These are phyloP conservation scores for Sciaenops ocellatus DNA, from an alignment of 2,797 vertebrate genomes.

Conservation along the genomic window DNA sequence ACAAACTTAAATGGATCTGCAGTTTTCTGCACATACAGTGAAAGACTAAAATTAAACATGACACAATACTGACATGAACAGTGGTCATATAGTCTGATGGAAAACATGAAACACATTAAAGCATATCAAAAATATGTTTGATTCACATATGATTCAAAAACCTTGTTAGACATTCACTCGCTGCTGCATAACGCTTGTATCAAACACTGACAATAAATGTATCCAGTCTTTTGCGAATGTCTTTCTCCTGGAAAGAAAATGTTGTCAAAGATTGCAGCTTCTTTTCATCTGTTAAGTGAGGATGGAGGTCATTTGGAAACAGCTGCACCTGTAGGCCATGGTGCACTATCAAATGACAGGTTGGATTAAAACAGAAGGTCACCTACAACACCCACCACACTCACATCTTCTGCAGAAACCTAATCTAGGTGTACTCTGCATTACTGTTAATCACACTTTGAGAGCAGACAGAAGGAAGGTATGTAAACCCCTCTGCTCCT, in stretches of 20 bases:
- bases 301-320: slow-evolving; percentile 35
- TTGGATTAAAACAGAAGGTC: slow-evolving; percentile 58
- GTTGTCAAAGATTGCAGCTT: neutral
- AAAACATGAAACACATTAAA: slow-evolving; percentile 22
- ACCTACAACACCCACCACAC: slow-evolving; percentile 13
- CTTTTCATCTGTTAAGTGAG: neutral
- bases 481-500: slow-evolving; percentile 12
- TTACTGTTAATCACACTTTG: slow-evolving; percentile 15
- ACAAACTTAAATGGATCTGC: slow-evolving; percentile 24
- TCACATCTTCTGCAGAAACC: slow-evolving; percentile 19
- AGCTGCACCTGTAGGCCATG: slow-evolving; percentile 41
- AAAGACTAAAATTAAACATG: slow-evolving; percentile 15
- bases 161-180: slow-evolving; percentile 17
- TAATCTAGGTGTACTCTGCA: slow-evolving; percentile 4
- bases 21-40: slow-evolving; percentile 30
- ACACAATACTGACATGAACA: slow-evolving; percentile 29
- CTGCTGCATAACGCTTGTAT: neutral
- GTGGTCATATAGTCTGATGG: neutral
- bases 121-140: slow-evolving; percentile 43
- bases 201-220: slow-evolving; percentile 20
- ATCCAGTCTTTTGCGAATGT: slow-evolving; percentile 22
- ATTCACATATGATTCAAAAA: slow-evolving; percentile 29
- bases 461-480: neutral
- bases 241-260: slow-evolving; percentile 25
- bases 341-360: slow-evolving; percentile 42